Conservation (phyloP, 2,113 vertebrate species). For the Gasterosteus aculeatus region DNA sequence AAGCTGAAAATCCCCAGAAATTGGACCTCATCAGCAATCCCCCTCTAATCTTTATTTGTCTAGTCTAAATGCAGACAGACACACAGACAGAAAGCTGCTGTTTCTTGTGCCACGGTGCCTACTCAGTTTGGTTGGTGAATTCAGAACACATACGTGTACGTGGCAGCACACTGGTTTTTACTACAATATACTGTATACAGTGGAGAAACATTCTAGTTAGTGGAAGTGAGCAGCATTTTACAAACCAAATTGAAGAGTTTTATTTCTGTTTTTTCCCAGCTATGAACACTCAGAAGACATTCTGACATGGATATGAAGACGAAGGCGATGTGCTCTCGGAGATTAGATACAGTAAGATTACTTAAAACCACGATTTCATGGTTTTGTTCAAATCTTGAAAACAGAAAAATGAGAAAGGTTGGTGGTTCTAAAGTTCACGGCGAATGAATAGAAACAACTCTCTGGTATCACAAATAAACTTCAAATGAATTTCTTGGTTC, state of each 20-base stretch:
- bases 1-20: slow-evolving; percentile 45
- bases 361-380: not conserved
- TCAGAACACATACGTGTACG: not conserved
- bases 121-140: too few relatives aligned
- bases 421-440: not conserved
- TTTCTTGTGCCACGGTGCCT: not conserved
- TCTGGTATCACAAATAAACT: not conserved
- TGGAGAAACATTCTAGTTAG: not conserved
- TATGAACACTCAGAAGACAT: not conserved
- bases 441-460: not conserved
- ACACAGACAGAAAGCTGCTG: slow-evolving; percentile 21
- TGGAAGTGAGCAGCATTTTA: not conserved
- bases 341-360: not conserved
- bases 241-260: not conserved
- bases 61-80: slow-evolving; percentile 18
- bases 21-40: slow-evolving; percentile 43
- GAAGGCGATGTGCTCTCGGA: not conserved
- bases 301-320: not conserved
- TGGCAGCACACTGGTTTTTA: not conserved
- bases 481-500: not conserved
- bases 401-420: not conserved
- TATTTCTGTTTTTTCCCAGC: not conserved
- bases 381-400: not conserved
- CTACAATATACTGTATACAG: not conserved
- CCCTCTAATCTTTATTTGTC: slow-evolving; percentile 50